Percentiles rank a stretch among this genome's conserved stretches.
Conservation (phyloP, 1,140 invertebrate species). For the Dryas iulia region DNA sequence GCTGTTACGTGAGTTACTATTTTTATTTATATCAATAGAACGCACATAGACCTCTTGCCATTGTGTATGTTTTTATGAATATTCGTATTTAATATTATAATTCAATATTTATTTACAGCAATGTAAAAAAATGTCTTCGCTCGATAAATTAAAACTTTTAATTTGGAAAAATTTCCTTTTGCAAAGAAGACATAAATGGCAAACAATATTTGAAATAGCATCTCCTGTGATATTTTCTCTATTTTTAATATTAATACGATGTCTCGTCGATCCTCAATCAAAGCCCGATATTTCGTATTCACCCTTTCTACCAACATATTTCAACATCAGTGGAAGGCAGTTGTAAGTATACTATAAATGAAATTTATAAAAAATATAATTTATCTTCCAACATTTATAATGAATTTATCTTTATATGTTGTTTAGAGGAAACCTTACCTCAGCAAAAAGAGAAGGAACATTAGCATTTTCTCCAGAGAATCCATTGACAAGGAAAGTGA, state of each 20-base stretch:
- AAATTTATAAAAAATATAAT: background rate
- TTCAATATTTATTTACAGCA: conserved; percentile 30
- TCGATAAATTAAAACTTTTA: conserved; percentile 84
- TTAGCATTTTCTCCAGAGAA: conserved; percentile 73
- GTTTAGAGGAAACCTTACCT: conserved; percentile 61
- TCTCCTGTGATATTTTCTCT: conserved; percentile 87
- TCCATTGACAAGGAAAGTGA: conserved; percentile 59
- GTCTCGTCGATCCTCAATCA: conserved; percentile 78
- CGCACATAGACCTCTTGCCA: background rate
- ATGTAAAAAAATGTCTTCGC: conserved; percentile 56
- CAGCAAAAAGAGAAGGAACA: conserved; percentile 58
- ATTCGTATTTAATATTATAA: background rate
- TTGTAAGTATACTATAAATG: conserved; percentile 56
- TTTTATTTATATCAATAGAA: conserved; percentile 3
- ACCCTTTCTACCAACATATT: conserved; percentile 66
- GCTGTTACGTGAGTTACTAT: conserved; percentile 1
- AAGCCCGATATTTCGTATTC: conserved; percentile 59
- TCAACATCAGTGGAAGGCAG: conserved; percentile 61
- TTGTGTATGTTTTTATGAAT: background rate
- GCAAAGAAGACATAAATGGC: conserved; percentile 87
- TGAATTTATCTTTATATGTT: conserved; percentile 1
- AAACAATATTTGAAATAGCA: conserved; percentile 87
- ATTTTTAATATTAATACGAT: conserved; percentile 85
- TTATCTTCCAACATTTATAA: background rate
- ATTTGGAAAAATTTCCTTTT: conserved; percentile 93